Percentiles rank a stretch among this genome's conserved stretches.
These are phyloP conservation scores for Chloebia gouldiae DNA, from an alignment of 2,113 vertebrate genomes.

Conservation along the genomic window DNA sequence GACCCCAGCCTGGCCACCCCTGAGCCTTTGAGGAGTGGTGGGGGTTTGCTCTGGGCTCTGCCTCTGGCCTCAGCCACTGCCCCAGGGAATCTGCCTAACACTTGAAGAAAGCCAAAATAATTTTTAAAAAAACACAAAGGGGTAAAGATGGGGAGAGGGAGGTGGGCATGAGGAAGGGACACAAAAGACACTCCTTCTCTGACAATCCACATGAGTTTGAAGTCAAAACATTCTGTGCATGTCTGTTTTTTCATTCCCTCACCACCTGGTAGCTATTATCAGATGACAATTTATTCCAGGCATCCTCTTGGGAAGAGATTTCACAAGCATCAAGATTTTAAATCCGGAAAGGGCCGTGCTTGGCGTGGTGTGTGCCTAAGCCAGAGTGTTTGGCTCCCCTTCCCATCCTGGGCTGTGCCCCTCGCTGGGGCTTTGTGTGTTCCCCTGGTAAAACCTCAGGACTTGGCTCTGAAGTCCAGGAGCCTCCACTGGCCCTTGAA, in stretches of 20 bases:
- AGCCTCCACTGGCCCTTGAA: not conserved
- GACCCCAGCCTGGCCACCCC: not conserved
- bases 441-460: not conserved
- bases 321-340: conserved; percentile 17
- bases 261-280: conserved; percentile 67
- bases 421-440: not conserved
- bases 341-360: not conserved
- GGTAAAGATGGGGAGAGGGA: conserved; percentile 12
- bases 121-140: not conserved
- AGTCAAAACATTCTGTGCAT: conserved; percentile 68
- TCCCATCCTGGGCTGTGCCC: not conserved
- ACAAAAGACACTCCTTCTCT: conserved; percentile 16
- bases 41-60: not conserved
- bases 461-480: not conserved
- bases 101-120: not conserved
- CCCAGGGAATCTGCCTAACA: not conserved
- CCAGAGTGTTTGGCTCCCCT: not conserved
- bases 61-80: not conserved
- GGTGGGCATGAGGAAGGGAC: conserved; percentile 6
- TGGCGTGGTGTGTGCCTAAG: not conserved
- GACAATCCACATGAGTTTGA: conserved; percentile 67
- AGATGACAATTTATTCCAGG: conserved; percentile 64
- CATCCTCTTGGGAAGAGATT: conserved; percentile 46
- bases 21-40: not conserved
- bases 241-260: conserved; percentile 52